These are phyloP conservation scores for Pelusios castaneus DNA, from an alignment of 2,113 vertebrate genomes.

Conservation along the genomic window DNA sequence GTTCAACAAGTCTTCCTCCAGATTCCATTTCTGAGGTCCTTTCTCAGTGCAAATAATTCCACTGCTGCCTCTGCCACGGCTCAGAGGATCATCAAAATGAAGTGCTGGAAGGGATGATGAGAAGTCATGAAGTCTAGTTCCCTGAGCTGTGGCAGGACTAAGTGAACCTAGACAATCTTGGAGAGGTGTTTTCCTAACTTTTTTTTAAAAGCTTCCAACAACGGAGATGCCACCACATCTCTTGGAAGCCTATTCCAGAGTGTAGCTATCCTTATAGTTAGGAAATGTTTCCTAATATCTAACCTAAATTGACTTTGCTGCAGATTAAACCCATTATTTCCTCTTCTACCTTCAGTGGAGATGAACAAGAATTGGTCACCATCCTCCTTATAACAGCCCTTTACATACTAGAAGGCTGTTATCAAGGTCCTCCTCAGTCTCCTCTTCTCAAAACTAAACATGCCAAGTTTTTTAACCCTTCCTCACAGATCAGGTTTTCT, in stretches of 20 bases:
- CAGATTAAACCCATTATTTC: background rate
- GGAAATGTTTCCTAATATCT: background rate
- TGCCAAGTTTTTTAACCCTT: background rate
- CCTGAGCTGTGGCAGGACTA: background rate
- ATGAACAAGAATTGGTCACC: background rate
- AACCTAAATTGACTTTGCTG: background rate
- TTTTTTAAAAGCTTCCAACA: background rate
- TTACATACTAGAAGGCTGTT: too few species aligned
- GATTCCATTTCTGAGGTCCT: background rate
- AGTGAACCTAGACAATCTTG: background rate
- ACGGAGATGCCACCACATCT: background rate
- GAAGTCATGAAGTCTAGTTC: background rate
- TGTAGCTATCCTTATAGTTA: background rate
- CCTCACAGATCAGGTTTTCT: background rate
- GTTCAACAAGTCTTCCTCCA: background rate
- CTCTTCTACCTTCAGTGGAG: background rate
- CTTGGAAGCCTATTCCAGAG: background rate
- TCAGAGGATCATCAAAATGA: background rate
- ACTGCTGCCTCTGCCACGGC: background rate
- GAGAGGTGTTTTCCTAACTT: background rate
- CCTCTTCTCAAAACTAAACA: background rate
- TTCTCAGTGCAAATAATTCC: background rate
- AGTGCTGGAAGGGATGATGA: background rate
- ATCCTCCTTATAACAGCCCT: too few species aligned
- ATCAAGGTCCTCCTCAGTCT: background rate